Base-by-base conservation (phyloP, 2,797 vertebrate species). In the Acipenser oxyrinchus region DNA sequence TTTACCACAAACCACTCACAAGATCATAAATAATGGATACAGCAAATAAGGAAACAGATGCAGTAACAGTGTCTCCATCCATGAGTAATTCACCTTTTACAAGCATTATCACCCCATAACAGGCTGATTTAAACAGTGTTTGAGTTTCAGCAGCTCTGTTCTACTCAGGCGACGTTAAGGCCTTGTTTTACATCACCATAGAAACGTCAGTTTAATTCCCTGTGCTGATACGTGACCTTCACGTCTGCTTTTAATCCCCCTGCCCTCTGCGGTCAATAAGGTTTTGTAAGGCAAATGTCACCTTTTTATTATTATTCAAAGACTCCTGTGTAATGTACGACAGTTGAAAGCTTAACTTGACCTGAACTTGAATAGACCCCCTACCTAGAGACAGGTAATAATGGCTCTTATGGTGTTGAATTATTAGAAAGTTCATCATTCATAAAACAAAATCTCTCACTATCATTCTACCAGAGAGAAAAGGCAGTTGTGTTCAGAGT, bases 251-350 rank as follows among this genome's bases (percentile, higher is more conserved):
- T 58, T 7, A 58, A n/a, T 0, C 6, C 12, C 37, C 37, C 55
- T 5, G 37, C n/a, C 55, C 55, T 58, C 55, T n/a, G 55, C 1
- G 55, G 55, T 2, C 55, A n/a, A n/a, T 58, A 58, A 58, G 15
- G 55, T 13, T 58, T n/a, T 13, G 12, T 13, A 58, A 58, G 6
- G 55, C 55, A 58, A 58, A 58, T 58, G 55, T 58, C 55, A 11
- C 55, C 5, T 66, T 71, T 73, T 73, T 18, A 18, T 18, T 18
- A 70, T 68, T 53, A 6, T 53, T 7, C 60, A 4, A 73, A 8
- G 1, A 58, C 15, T 11, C 15, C 55, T 58, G 6, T n/a, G 6
- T 11, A n/a, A 58, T n/a, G 12, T 13, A n/a, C 4, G 6, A n/a
- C 55, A 58, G 55, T 58, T 3, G 55, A n/a, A 58, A 58, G 55